Evolutionary conservation across 2,113 vertebrate genomes (phyloP).

Genomic region (Stomatorhinus ivindoensis): DNA sequence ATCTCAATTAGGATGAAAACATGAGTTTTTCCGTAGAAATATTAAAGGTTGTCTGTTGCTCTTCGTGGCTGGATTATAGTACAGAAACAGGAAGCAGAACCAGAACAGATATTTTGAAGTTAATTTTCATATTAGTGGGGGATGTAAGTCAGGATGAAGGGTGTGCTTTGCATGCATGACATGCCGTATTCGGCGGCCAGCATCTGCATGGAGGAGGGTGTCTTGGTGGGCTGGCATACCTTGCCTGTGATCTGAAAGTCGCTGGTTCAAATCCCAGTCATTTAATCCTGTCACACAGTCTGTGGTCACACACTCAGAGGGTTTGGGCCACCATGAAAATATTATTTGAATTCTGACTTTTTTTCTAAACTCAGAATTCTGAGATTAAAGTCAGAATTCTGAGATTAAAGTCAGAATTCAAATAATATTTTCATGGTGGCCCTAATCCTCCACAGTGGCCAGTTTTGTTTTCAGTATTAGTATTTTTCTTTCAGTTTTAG

Average conservation of each 20-base stretch:
- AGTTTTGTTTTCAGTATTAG: neutral
- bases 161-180: neutral
- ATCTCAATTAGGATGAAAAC: neutral
- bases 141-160: neutral
- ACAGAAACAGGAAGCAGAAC: neutral
- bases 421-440: too few species aligned
- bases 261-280: too few species aligned
- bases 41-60: neutral
- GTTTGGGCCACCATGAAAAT: too few species aligned
- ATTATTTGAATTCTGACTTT: too few species aligned
- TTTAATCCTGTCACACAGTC: neutral
- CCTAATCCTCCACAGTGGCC: neutral
- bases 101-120: neutral
- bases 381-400: too few species aligned
- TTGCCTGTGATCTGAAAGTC: neutral
- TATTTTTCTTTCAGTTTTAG: neutral
- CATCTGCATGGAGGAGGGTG: neutral
- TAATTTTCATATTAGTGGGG: neutral
- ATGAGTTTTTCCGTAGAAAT: neutral
- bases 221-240: neutral
- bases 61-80: neutral
- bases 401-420: too few species aligned
- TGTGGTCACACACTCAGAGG: too few species aligned
- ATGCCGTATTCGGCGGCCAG: neutral
- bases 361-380: too few species aligned